Conservation (phyloP, 2,113 vertebrate genomes). For the Alaudala cheleensis region DNA sequence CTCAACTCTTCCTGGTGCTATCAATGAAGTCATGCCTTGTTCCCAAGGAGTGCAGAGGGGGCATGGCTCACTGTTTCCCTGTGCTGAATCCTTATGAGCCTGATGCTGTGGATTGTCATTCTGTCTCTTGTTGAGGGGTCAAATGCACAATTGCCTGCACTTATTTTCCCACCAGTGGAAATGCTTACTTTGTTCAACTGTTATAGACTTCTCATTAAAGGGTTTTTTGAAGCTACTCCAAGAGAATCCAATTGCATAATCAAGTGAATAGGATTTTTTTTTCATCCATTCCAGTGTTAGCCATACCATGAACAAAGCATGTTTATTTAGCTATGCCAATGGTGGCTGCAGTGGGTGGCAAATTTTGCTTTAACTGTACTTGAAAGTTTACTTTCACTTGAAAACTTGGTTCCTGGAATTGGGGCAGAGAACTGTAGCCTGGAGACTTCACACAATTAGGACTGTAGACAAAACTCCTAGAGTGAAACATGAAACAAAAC, state of each 20-base stretch:
- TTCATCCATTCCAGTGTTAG: constrained; percentile 10
- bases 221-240: constrained; percentile 26
- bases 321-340: background rate
- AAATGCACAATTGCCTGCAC: background rate
- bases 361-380: constrained; percentile 11
- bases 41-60: constrained; percentile 31
- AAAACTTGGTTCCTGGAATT: constrained; percentile 4
- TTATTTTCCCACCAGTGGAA: constrained; percentile 63
- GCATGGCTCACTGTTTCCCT: background rate
- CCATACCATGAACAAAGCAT: constrained; percentile 46
- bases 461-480: background rate
- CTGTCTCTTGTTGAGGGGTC: background rate
- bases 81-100: constrained; percentile 52
- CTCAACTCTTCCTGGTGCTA: background rate
- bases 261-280: constrained; percentile 42
- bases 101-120: background rate
- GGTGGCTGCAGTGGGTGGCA: background rate
- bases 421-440: background rate
- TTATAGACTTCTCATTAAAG: constrained; percentile 33
- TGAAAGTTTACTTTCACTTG: constrained; percentile 7
- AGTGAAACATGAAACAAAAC: background rate
- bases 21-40: constrained; percentile 14
- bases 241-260: constrained; percentile 55
- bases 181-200: constrained; percentile 31
- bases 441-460: background rate